A percentile compares a stretch with the other conserved stretches of the same genome.
Evolutionary conservation across 2,888 invertebrate genomes (phyloP).

Genomic region (Pachliopta kotzebuea): DNA sequence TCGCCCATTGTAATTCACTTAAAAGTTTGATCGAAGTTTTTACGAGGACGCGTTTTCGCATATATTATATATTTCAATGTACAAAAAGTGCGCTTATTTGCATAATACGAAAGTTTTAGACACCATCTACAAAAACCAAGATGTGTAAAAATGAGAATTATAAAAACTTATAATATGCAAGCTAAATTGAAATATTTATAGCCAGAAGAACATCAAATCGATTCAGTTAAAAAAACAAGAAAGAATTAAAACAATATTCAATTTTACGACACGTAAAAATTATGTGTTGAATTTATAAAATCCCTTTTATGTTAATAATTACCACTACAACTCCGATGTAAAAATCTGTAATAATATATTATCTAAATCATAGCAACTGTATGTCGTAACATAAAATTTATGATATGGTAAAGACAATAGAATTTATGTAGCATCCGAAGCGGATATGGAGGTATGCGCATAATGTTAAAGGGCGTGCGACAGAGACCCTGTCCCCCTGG

Average conservation of each 20-base stretch:
- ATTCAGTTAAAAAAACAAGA: too few species aligned
- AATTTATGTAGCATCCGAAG: slow-evolving; percentile 42
- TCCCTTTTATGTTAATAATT: not conserved
- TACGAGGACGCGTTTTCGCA: slow-evolving; percentile 3
- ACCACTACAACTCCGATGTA: not conserved
- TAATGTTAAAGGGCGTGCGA: slow-evolving; percentile 66
- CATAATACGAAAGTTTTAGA: not conserved
- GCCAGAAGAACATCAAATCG: too few species aligned
- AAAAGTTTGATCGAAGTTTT: slow-evolving; percentile 17
- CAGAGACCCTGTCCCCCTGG: slow-evolving; percentile 63
- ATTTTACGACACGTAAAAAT: too few species aligned
- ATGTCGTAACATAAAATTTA: not conserved
- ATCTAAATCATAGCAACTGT: not conserved
- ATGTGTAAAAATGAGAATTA: too few species aligned
- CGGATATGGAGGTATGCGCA: slow-evolving; percentile 51
- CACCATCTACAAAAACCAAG: too few species aligned
- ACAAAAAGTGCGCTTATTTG: not conserved
- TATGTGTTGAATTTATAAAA: not conserved
- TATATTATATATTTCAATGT: slow-evolving; percentile 9
- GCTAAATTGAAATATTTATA: too few species aligned
- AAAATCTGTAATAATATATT: not conserved
- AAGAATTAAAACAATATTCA: too few species aligned
- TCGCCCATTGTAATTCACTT: slow-evolving; percentile 15
- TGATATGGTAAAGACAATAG: slow-evolving; percentile 31
- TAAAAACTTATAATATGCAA: too few species aligned